phyloP scores from a whole-genome alignment of 2,888 invertebrate genomes.

The Chalcis sispes region DNA sequence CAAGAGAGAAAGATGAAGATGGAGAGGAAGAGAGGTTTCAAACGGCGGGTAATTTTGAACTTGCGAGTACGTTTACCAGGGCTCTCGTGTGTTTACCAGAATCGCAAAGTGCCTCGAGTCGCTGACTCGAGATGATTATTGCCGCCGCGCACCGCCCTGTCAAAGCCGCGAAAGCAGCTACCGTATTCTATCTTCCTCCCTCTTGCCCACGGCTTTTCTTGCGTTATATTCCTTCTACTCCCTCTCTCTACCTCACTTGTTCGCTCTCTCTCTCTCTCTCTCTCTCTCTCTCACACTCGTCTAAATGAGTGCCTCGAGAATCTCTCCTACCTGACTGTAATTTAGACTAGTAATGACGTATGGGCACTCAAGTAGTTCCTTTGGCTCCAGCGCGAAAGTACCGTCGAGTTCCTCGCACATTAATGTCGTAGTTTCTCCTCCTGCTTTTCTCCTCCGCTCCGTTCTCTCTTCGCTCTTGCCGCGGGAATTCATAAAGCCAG shows the following conservation, averaged over 20 bases:
- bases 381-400: background rate
- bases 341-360: slow-evolving; percentile 50
- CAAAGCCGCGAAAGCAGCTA: slow-evolving; percentile 29
- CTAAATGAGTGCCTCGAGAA: slow-evolving; percentile 47
- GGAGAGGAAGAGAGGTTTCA: background rate
- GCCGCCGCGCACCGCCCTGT: too few relatives aligned
- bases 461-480: background rate
- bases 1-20: slow-evolving; percentile 3
- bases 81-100: slow-evolving; percentile 29
- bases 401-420: too few relatives aligned
- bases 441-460: background rate
- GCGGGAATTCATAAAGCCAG: slow-evolving; percentile 29
- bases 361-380: slow-evolving; percentile 32
- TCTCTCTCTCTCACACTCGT: background rate
- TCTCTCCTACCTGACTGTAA: slow-evolving; percentile 35
- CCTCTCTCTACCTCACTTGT: background rate
- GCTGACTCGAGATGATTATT: slow-evolving; percentile 50
- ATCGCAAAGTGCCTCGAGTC: slow-evolving; percentile 49
- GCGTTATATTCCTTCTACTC: too few relatives aligned
- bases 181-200: background rate
- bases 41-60: slow-evolving; percentile 26
- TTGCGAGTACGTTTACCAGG: slow-evolving; percentile 17
- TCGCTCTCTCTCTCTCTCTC: slow-evolving; percentile 10
- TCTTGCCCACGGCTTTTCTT: too few relatives aligned
- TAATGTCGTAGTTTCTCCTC: slow-evolving; percentile 12